Evolutionary conservation across 1,140 invertebrate species (phyloP), one percentile per base, ranked within the genome.

Genomic region (Plutomurus gul): DNA sequence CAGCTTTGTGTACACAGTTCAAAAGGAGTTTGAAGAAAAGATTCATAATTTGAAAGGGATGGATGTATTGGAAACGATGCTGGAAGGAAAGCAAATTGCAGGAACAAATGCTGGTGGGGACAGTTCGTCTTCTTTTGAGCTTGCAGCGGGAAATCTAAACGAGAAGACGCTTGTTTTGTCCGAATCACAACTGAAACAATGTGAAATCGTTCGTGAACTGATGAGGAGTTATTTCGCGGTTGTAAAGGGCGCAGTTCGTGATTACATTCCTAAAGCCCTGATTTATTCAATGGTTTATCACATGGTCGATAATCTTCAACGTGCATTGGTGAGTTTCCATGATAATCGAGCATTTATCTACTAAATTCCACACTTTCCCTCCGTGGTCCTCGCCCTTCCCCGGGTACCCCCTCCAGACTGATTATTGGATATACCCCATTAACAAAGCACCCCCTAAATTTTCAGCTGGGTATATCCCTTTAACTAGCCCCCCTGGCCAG

Each of bases 201-300:
- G 96, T 88, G 93, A 96, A 87, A 94, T 99, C 76, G 98, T 99
- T 84, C 95, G 99, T 86, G 91, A 94, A 81, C 89, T 99, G 40
- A 99, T 99, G 83, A 96, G 95, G 86, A 96, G 95, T 0, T 99
- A 99, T 88, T 99, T 99, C 88, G 94, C 97, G 87, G 99, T 99
- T 85, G 95, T 99, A 33, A 91, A 96, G 27, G 99, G 99, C 88
- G 97, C 95, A 43, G 98, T 99, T 86, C 96, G 99, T 87, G 98
- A 99, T 87, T 95, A 93, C 65, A 96, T 99, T 56, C 98, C 98
- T 11, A 99, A 99, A 88, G 96, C 97, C 30, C 94, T 99, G 82
- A 99, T 99, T 97, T 95, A 98, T 89, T 99, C 99, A 88, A 89
- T 99, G 84, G 97, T 99, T 60, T 99, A 99, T 89, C 94, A 91